Base-by-base conservation (phyloP, 2,888 invertebrate species). In the Sphaerophoria rueppellii region DNA sequence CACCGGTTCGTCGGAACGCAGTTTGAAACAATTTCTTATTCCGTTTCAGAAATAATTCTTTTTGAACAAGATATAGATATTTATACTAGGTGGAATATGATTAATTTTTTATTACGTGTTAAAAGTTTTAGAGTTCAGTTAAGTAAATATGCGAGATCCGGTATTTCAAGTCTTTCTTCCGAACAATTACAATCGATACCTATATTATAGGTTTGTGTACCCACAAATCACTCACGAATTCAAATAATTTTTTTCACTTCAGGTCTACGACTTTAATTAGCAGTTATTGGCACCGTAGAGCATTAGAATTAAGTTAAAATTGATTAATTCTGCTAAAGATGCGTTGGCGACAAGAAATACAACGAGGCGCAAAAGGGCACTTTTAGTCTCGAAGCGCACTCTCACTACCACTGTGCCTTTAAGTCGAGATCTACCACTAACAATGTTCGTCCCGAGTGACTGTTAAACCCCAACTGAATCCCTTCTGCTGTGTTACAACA, bases 1-100 rank as follows among this genome's bases (percentile, higher is more conserved):
- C 93, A 94, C 94, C 92, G 94, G 93, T 93, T 95, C 95, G 95
- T 95, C 95, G 93, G 95, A 95, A 94, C 95, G 95, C 92, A 92
- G 91, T 88, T 91, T 92, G 90, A 90, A 89, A 90, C 88, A 72
- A 87, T 87, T 82, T 88, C 87, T 67, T 88, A 87, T 81, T 73
- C 76, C 69, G 63, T 48, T 50, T 40, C 65, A 79, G 46, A 76
- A 58, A 58, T 79, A 24, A 24, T 24, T 24, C 24, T 24, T 24
- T 24, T 24, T 24, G 24, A 24, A 24, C 24, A 24, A 24, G 24
- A 24, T 24, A 24, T 24, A 24, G 1, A 24, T 24, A 24, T 24
- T 2, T 24, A 24, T 34, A 12, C 12, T 12, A 40, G 24, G n/a
- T 40, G 2, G 4, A n/a, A 14, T 24, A 7, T 24, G 4, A 7